These are phyloP conservation scores for Scylla paramamosain DNA, from an alignment of 1,140 invertebrate species.

Conservation along the genomic window DNA sequence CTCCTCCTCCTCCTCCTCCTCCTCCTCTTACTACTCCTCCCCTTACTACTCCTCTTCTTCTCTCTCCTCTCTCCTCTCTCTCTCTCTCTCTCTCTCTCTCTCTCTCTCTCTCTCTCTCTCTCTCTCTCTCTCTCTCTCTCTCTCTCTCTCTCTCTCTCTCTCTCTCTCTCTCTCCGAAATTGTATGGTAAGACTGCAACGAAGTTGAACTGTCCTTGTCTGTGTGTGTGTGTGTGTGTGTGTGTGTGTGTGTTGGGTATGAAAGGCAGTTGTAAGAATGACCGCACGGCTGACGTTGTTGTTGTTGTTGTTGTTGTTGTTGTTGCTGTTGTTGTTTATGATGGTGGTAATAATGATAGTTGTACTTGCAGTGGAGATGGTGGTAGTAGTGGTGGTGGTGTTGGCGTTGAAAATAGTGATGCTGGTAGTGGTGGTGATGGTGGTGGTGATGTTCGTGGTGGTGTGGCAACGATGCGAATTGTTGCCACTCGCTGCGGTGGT, in stretches of 20 bases:
- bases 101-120: not conserved
- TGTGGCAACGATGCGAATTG: slow-evolving; percentile 2
- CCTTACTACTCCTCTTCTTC: not conserved
- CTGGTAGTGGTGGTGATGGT: no score
- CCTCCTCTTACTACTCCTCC: not conserved
- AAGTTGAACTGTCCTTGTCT: not conserved
- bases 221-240: not conserved
- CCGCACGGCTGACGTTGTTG: no score
- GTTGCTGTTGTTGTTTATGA: not conserved
- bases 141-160: no score
- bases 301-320: no score
- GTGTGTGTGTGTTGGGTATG: not conserved
- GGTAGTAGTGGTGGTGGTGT: no score
- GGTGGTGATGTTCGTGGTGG: no score
- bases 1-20: not conserved
- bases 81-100: not conserved
- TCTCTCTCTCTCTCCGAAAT: no score
- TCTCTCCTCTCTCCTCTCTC: not conserved
- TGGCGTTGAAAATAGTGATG: no score
- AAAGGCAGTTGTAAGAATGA: no score
- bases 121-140: not conserved
- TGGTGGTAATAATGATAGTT: not conserved
- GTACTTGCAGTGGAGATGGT: not conserved
- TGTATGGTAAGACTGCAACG: not conserved
- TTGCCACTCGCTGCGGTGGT: slow-evolving; percentile 27